A percentile compares a stretch with the other conserved stretches of the same genome.
These are phyloP conservation scores for Oenanthe melanoleuca DNA, from an alignment of 2,113 vertebrate genomes.

Conservation along the genomic window DNA sequence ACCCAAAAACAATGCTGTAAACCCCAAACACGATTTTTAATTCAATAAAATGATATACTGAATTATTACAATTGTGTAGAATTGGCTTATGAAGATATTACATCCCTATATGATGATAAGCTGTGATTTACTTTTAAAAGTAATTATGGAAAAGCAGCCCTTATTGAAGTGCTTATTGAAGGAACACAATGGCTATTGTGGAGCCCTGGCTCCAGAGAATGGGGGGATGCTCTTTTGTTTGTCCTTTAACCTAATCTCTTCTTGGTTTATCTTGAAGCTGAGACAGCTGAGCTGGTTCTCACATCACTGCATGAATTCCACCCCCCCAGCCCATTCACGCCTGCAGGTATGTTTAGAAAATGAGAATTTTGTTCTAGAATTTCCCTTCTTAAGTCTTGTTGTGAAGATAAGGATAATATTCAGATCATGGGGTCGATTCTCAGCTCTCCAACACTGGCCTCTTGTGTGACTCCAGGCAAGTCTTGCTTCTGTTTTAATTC, in stretches of 20 bases:
- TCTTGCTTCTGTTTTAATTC: not conserved
- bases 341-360: constrained; percentile 49
- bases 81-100: constrained; percentile 31
- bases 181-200: constrained; percentile 20
- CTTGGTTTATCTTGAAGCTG: constrained; percentile 29
- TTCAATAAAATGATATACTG: not conserved
- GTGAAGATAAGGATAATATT: constrained; percentile 58
- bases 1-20: not conserved
- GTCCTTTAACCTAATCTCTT: constrained; percentile 62
- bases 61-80: not conserved
- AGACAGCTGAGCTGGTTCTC: constrained; percentile 27
- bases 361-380: constrained; percentile 59
- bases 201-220: not conserved
- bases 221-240: constrained; percentile 30
- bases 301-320: constrained; percentile 37
- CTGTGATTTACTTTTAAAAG: constrained; percentile 4
- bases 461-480: constrained; percentile 48
- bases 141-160: not conserved
- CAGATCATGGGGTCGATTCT: constrained; percentile 60
- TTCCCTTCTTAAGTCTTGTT: not conserved
- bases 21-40: not conserved
- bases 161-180: constrained; percentile 5
- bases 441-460: constrained; percentile 21
- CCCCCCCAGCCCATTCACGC: not conserved
- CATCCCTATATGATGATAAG: constrained; percentile 1